Conservation (phyloP, 2,797 vertebrate species). For the Corythornis leucogaster region DNA sequence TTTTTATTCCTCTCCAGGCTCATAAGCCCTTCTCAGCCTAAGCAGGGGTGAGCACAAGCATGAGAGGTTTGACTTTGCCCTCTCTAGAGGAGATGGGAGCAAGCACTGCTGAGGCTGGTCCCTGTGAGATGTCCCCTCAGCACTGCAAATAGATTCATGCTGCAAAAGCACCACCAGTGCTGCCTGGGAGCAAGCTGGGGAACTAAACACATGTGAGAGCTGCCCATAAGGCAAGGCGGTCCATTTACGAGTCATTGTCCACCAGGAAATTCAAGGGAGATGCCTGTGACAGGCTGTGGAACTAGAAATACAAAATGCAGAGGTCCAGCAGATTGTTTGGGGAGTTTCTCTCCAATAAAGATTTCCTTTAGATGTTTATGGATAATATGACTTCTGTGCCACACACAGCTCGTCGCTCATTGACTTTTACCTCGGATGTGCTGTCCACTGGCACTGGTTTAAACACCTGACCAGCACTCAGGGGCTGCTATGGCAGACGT, state of each 20-base stretch:
- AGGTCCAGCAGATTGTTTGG: neutral
- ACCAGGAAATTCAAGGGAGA: slow-evolving; percentile 38
- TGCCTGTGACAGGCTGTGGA: neutral
- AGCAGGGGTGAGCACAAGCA: neutral
- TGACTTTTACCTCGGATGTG: neutral
- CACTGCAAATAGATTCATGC: neutral
- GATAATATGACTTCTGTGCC: neutral
- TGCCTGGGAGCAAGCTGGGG: neutral
- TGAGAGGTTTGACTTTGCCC: neutral
- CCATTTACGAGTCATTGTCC: slow-evolving; percentile 42
- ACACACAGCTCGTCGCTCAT: neutral
- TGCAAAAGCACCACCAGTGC: neutral
- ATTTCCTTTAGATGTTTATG: neutral
- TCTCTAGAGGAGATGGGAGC: neutral
- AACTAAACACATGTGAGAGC: neutral
- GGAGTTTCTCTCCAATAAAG: neutral
- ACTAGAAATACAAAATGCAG: slow-evolving; percentile 8
- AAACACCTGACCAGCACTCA: neutral
- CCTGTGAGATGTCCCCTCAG: neutral
- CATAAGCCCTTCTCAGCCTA: neutral
- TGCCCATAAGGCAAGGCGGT: slow-evolving; percentile 40
- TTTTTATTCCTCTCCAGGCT: neutral
- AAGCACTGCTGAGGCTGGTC: neutral
- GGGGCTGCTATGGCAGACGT: neutral
- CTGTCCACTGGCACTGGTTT: neutral